Conservation (phyloP, 2,797 vertebrate genomes). For the Anomalospiza imberbis region DNA sequence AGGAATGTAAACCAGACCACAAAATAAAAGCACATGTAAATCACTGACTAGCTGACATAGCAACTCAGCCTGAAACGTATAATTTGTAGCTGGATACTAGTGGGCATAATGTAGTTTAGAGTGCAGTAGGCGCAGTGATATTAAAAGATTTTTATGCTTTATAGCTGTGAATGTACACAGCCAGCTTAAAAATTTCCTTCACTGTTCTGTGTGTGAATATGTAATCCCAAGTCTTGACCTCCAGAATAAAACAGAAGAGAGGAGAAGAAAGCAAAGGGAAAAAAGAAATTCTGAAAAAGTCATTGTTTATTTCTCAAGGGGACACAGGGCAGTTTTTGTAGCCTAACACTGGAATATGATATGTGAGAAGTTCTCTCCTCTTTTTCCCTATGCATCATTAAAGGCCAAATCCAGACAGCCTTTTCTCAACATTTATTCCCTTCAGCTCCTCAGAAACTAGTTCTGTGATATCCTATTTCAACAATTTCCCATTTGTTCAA, state of each 20-base stretch:
- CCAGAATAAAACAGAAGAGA: not conserved
- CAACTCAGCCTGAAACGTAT: not conserved
- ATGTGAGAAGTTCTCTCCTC: not conserved
- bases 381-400: not conserved
- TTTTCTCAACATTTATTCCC: not conserved
- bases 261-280: not conserved
- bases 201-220: not conserved
- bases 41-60: not conserved
- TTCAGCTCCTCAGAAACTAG: not conserved
- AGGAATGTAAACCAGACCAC: not conserved
- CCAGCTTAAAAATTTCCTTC: not conserved
- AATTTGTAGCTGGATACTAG: not conserved
- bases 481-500: not conserved
- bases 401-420: not conserved
- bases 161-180: not conserved
- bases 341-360: not conserved
- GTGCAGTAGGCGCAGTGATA: not conserved
- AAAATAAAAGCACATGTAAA: conserved; percentile 10
- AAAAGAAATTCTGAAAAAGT: not conserved
- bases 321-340: not conserved
- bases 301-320: not conserved
- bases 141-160: not conserved
- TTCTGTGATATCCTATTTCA: not conserved
- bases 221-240: not conserved
- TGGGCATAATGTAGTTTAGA: not conserved